Conservation (phyloP, 2,888 invertebrate genomes). For the Folsomia manolachei region DNA sequence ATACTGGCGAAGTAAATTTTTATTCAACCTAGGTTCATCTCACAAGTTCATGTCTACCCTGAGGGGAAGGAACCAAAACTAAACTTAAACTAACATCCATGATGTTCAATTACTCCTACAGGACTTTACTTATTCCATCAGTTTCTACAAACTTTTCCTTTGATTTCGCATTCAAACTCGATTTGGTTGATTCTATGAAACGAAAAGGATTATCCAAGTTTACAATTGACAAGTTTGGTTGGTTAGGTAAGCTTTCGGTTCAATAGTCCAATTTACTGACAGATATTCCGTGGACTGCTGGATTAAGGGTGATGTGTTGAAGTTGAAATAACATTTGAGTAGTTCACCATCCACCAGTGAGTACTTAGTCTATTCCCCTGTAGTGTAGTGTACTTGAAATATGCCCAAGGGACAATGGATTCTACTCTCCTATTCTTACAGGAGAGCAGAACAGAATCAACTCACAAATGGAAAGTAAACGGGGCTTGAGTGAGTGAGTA, state of each 20-base stretch:
- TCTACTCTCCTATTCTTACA: background rate
- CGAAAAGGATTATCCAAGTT: background rate
- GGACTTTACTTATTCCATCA: no score
- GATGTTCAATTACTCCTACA: no score
- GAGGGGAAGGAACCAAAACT: no score
- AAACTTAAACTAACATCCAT: no score
- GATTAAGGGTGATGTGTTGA: background rate
- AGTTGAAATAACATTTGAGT: no score
- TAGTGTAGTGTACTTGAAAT: background rate
- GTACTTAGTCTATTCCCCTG: no score
- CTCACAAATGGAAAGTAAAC: conserved; percentile 5
- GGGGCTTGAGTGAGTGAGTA: no score
- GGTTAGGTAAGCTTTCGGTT: background rate
- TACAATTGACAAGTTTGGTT: background rate
- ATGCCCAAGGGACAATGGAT: background rate
- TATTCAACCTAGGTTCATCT: no score
- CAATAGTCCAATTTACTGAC: background rate
- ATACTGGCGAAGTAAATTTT: no score
- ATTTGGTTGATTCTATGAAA: background rate
- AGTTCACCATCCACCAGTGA: no score
- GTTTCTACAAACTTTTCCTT: background rate
- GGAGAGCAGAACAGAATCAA: no score
- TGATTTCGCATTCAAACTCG: background rate
- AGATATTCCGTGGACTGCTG: background rate
- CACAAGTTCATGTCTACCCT: no score